Conservation (phyloP, 2,888 invertebrate genomes). For the Cloeon dipterum region DNA sequence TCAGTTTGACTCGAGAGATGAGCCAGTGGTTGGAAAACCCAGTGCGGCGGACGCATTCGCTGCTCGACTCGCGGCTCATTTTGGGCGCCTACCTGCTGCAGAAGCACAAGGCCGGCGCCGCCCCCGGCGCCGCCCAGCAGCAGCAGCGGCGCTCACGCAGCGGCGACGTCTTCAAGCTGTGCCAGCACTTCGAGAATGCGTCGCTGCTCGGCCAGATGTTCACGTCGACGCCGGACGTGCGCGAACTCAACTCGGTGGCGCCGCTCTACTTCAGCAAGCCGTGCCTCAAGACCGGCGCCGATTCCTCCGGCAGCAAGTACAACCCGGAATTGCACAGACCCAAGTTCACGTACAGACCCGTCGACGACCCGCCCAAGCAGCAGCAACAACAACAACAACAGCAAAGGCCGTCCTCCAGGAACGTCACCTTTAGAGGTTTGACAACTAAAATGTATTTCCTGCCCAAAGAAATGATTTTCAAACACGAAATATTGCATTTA, state of each 20-base stretch:
- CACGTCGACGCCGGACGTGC: slow-evolving; percentile 55
- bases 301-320: not conserved
- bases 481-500: too few relatives aligned
- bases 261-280: not conserved
- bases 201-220: slow-evolving; percentile 56
- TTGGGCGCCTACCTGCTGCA: too few relatives aligned
- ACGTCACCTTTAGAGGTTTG: slow-evolving; percentile 5
- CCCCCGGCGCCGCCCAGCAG: slow-evolving; percentile 1
- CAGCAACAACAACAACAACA: not conserved
- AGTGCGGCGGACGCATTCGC: too few relatives aligned
- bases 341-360: slow-evolving; percentile 3
- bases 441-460: too few relatives aligned
- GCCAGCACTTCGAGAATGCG: slow-evolving; percentile 40
- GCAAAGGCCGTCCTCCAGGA: slow-evolving; percentile 1
- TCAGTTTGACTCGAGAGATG: too few relatives aligned
- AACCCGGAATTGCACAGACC: slow-evolving; percentile 3
- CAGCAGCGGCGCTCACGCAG: not conserved
- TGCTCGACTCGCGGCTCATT: too few relatives aligned
- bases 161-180: slow-evolving; percentile 48
- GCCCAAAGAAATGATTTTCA: too few relatives aligned
- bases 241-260: slow-evolving; percentile 51
- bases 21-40: too few relatives aligned
- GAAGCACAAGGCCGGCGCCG: slow-evolving; percentile 4
- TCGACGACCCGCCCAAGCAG: not conserved
- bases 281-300: not conserved